Percentiles rank a stretch among this genome's conserved stretches.
These are phyloP conservation scores for Gallirallus australis DNA, from an alignment of 2,797 vertebrate genomes.

Conservation along the genomic window DNA sequence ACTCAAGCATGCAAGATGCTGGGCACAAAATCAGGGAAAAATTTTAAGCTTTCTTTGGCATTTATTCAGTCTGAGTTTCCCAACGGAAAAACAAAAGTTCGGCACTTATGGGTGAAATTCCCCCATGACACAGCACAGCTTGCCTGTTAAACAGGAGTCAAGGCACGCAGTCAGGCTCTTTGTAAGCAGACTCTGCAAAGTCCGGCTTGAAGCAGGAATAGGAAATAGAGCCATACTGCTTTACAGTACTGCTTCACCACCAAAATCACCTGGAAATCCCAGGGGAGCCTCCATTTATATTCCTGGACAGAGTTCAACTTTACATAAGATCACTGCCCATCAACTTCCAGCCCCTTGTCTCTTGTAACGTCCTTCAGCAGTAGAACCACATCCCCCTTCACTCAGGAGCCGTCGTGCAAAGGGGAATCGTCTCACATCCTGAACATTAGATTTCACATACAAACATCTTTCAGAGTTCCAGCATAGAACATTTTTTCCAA, in stretches of 20 bases:
- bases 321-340: not conserved
- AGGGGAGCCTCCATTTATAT: not conserved
- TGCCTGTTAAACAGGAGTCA: not conserved
- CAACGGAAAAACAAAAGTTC: slow-evolving; percentile 28
- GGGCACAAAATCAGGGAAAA: slow-evolving; percentile 27
- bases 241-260: not conserved
- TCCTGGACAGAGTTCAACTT: not conserved
- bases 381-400: not conserved
- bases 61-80: slow-evolving; percentile 37
- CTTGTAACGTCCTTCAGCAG: not conserved
- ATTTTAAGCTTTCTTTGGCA: slow-evolving; percentile 19
- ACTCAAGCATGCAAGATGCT: not conserved
- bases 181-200: not conserved
- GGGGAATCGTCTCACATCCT: not conserved
- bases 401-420: not conserved
- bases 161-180: not conserved
- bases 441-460: not conserved
- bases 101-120: slow-evolving; percentile 5
- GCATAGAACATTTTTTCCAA: not conserved
- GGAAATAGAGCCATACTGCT: not conserved
- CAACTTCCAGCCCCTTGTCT: not conserved
- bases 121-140: not conserved
- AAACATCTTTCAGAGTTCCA: slow-evolving; percentile 5
- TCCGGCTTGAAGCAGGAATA: not conserved
- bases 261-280: slow-evolving; percentile 7